Conservation (phyloP, 2,113 vertebrate genomes). For the Helogale parvula region DNA sequence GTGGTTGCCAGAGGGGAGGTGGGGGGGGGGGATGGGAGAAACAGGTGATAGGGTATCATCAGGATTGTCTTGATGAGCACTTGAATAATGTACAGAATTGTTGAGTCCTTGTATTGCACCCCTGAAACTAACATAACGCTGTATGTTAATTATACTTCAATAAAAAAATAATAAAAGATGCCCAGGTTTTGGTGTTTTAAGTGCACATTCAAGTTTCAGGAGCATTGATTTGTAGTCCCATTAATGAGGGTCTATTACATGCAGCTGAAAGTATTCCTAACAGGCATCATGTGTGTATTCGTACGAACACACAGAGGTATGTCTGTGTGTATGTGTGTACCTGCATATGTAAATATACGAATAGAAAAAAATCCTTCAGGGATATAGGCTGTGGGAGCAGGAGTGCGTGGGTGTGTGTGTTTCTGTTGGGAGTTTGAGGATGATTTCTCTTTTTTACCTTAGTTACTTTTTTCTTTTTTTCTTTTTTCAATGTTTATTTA, state of each 20-base stretch:
- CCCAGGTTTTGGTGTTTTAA: background rate
- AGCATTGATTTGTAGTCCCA: background rate
- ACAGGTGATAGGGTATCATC: background rate
- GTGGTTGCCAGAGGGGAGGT: background rate
- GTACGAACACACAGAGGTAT: background rate
- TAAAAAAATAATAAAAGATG: background rate
- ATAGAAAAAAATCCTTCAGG: background rate
- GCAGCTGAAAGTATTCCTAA: background rate
- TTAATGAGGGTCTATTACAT: background rate
- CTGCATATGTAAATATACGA: background rate
- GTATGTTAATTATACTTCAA: background rate
- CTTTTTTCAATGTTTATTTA: too few relatives aligned
- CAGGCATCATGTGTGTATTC: background rate
- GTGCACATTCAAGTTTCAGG: background rate
- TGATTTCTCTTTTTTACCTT: background rate
- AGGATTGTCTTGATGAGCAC: background rate
- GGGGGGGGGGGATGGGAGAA: background rate
- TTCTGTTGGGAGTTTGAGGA: background rate
- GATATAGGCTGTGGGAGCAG: background rate
- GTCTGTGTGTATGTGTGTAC: background rate
- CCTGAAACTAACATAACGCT: background rate
- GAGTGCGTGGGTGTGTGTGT: too few relatives aligned
- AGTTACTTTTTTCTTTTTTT: background rate
- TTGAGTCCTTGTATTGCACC: background rate
- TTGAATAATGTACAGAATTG: background rate